Base-by-base conservation (phyloP, 37 sponge, comb jelly and placozoan genomes). In the Cladorhizidae sp. region DNA sequence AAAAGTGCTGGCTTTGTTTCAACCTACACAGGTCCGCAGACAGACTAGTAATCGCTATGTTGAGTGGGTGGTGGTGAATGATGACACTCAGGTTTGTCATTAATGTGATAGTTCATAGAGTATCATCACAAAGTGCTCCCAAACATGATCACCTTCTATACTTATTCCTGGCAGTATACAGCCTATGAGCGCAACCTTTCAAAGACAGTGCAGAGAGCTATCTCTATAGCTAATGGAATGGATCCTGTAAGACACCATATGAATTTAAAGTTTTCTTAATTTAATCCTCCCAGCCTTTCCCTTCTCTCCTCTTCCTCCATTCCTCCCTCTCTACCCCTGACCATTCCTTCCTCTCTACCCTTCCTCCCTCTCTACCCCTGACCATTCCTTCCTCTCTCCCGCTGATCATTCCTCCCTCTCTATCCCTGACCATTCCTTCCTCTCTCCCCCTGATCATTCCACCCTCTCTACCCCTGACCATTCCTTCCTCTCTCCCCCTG, bases 61-160 rank as follows among this genome's bases (percentile, higher is more conserved):
- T 12, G 90, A 90, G 55, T 75, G 50, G 69, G 58, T 84, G 3
- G 57, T 85, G 26, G 80, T 90, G 35, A 90, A 90, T 81, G 88
- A 88, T 40, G 49, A 67, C 23, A 51, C 55, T 23, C 83, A 88
- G 75, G 82, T 81, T n/a, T n/a, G n/a, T n/a, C n/a, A n/a, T n/a
- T n/a, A n/a, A n/a, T n/a, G n/a, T n/a, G n/a, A n/a, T n/a, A n/a
- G n/a, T n/a, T n/a, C n/a, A n/a, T n/a, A n/a, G n/a, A n/a, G n/a
- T n/a, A n/a, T n/a, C n/a, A n/a, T n/a, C n/a, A n/a, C n/a, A n/a
- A n/a, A n/a, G n/a, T n/a, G n/a, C n/a, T n/a, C n/a, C 6, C 33
- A 51, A n/a, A 22, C 1, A 23, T 35, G 20, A 58, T 59, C 25
- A n/a, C 14, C 15, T 3, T n/a, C 25, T 80, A 11, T 68, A 21